phyloP scores from a whole-genome alignment of 2,888 invertebrate genomes.

The Sesia bembeciformis region DNA sequence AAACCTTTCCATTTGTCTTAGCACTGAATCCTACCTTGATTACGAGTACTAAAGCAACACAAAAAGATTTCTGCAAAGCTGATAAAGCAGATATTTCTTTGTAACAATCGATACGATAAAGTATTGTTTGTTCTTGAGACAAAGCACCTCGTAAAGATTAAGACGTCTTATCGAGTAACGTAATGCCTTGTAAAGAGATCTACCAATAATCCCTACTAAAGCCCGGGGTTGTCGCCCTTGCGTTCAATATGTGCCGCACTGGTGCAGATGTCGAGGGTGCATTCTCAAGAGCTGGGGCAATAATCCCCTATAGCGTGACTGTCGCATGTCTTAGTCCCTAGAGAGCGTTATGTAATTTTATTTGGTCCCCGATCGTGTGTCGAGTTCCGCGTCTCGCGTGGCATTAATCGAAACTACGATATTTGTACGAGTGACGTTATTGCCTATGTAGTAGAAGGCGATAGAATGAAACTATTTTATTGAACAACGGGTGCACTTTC shows the following conservation, averaged over 20 bases:
- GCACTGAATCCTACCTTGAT: not conserved
- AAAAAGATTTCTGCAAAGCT: not conserved
- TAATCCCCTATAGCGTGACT: constrained; percentile 57
- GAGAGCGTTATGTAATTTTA: constrained; percentile 50
- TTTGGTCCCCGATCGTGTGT: constrained; percentile 28
- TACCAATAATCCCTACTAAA: constrained; percentile 59
- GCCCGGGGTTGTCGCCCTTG: constrained; percentile 47
- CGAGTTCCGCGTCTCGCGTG: constrained; percentile 30
- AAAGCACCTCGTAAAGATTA: constrained; percentile 48
- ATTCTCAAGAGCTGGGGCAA: constrained; percentile 55
- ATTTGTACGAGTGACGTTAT: constrained; percentile 13
- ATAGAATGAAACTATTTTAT: not conserved
- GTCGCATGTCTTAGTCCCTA: constrained; percentile 43
- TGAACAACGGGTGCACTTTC: not conserved
- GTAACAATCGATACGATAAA: not conserved
- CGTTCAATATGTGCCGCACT: constrained; percentile 41
- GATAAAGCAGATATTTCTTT: not conserved
- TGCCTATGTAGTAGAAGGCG: constrained; percentile 2
- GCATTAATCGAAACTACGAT: constrained; percentile 30
- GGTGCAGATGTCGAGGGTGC: constrained; percentile 43
- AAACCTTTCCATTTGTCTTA: not conserved
- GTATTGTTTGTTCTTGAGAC: constrained; percentile 19
- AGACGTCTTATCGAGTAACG: constrained; percentile 49
- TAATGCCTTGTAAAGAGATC: constrained; percentile 58
- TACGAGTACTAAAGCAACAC: not conserved